Conservation (phyloP, 1,140 invertebrate genomes). For the Paralvinella palmiformis region DNA sequence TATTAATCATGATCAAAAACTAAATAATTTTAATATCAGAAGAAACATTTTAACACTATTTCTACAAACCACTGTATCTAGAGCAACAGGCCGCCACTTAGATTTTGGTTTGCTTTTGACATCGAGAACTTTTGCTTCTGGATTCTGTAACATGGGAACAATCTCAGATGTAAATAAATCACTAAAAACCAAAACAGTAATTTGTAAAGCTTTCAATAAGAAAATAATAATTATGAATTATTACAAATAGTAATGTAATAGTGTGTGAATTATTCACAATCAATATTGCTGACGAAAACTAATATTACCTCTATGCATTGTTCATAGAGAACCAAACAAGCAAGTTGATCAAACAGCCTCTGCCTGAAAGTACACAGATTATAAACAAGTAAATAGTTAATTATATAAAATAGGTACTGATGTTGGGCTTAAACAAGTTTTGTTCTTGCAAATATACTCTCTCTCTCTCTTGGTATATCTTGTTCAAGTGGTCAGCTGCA, state of each 20-base stretch:
- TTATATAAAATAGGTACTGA: no score
- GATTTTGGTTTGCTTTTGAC: slow-evolving; percentile 84
- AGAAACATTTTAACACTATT: no score
- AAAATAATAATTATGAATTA: not conserved
- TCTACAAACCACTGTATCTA: slow-evolving; percentile 89
- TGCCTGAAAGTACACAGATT: slow-evolving; percentile 56
- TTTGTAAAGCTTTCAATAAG: not conserved
- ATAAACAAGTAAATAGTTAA: no score
- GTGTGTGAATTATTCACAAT: no score
- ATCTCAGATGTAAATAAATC: not conserved
- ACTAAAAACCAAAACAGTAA: not conserved
- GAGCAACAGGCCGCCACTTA: slow-evolving; percentile 90
- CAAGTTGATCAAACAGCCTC: slow-evolving; percentile 79
- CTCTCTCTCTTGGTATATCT: no score
- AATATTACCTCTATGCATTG: slow-evolving; percentile 52
- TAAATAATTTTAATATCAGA: no score
- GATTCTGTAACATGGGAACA: slow-evolving; percentile 56
- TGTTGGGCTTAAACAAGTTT: no score
- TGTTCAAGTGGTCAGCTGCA: no score
- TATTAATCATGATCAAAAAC: no score
- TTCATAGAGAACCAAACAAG: slow-evolving; percentile 73
- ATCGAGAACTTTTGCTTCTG: slow-evolving; percentile 70
- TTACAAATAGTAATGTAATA: no score
- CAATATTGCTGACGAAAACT: no score
- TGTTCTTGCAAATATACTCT: no score